Evolutionary conservation across 2,113 vertebrate species (phyloP), one percentile per base, ranked within the genome.

Genomic region (Cnemophilus loriae): DNA sequence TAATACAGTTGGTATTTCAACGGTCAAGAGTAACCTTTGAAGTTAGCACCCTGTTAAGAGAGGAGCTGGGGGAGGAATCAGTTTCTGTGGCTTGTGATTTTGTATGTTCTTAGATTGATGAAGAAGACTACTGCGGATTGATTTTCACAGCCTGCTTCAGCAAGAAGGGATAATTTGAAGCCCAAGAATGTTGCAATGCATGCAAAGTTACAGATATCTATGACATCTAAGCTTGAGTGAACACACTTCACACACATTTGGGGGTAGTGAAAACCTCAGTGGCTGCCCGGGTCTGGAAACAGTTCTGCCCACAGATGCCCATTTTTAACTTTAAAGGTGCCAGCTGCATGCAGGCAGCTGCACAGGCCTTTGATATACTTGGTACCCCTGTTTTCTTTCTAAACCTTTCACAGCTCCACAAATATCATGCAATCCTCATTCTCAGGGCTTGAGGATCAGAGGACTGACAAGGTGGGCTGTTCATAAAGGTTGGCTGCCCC

Each of bases 1-100:
- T 83, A 93, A 88, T 76, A 76, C 67, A 93, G 82, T 7, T 89
- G 86, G 68, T 63, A 87, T 96, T 94, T 93, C 59, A 85, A 11
- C 4, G 27, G 84, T 61, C 70, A 90, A 57, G 84, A 85, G 53
- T 24, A 86, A 71, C 68, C 85, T 96, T 93, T 93, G 79, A 95
- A 90, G 90, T 84, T 56, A 86, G 50, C 59, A 93, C 55, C 32
- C 93, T 1, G 2, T 85, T 69, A 91, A 49, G 63, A 84, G 64
- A 37, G 24, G 68, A 83, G 20, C 13, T 47, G 33, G 27, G 74
- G 53, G 11, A 84, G 14, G 67, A 77, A 83, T 65, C 67, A 69
- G 46, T 41, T 84, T 83, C 63, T 24, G 27, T 9, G 39, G 60
- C 41, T 84, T 81, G 33, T 75, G 68, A 91, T 63, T 84, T 77